These are phyloP conservation scores for Hypolimnas misippus DNA, from an alignment of 2,888 invertebrate species.

Conservation along the genomic window DNA sequence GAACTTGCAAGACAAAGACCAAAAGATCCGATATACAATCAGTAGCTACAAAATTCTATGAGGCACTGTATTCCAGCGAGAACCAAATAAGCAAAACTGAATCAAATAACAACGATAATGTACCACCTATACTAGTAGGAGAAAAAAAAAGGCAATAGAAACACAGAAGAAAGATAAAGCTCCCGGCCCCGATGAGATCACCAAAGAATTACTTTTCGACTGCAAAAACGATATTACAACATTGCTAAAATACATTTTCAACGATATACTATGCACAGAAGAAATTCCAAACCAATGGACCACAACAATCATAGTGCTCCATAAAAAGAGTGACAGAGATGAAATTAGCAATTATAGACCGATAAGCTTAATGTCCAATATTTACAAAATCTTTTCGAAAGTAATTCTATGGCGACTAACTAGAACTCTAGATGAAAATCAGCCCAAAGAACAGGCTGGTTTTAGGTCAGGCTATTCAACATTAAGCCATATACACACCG, in stretches of 20 bases:
- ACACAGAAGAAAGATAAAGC: no score
- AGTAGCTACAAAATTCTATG: slow-evolving; percentile 24
- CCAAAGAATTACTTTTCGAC: slow-evolving; percentile 14
- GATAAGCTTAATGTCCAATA: slow-evolving; percentile 29
- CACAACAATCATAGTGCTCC: slow-evolving; percentile 28
- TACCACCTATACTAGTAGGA: slow-evolving; percentile 11
- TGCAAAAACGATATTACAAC: slow-evolving; percentile 13
- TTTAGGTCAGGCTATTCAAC: slow-evolving; percentile 27
- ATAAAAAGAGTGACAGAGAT: slow-evolving; percentile 26
- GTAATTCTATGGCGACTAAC: background rate
- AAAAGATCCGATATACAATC: slow-evolving; percentile 30
- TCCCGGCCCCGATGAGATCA: slow-evolving; percentile 17
- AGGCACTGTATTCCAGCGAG: slow-evolving; percentile 21
- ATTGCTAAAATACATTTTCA: slow-evolving; percentile 25
- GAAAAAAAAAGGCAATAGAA: slow-evolving; percentile 26
- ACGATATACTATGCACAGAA: slow-evolving; percentile 27
- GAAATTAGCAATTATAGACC: slow-evolving; percentile 27
- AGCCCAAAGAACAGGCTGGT: slow-evolving; percentile 30
- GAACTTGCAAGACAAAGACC: slow-evolving; percentile 7
- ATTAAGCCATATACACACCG: slow-evolving; percentile 12
- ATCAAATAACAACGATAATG: no score
- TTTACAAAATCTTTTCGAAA: no score
- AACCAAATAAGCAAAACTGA: background rate
- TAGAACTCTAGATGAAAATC: slow-evolving; percentile 21
- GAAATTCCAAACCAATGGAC: slow-evolving; percentile 28